Evolutionary conservation across 2,113 vertebrate genomes (phyloP).

Genomic region (Chionomys nivalis): DNA sequence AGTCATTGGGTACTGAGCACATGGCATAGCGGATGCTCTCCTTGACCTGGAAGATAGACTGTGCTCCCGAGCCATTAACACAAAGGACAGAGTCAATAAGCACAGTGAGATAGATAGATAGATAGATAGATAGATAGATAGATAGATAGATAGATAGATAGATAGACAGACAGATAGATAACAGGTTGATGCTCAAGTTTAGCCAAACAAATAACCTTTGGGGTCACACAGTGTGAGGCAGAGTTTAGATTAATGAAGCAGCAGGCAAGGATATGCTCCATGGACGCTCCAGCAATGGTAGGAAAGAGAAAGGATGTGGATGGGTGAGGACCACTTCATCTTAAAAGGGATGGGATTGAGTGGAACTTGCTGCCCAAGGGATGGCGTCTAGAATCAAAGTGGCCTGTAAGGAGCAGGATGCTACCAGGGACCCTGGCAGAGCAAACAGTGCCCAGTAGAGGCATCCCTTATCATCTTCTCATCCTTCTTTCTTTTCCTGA

Average conservation of each 20-base stretch:
- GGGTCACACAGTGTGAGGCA: background rate
- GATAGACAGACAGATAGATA: too few species aligned
- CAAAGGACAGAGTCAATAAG: background rate
- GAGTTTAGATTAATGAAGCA: background rate
- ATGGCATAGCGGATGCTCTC: background rate
- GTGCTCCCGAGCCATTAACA: background rate
- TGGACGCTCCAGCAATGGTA: background rate
- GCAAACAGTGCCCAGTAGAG: rapidly evolving
- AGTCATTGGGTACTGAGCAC: background rate
- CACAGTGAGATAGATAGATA: too few species aligned
- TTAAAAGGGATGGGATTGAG: rapidly evolving
- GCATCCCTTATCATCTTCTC: too few species aligned
- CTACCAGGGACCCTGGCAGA: background rate
- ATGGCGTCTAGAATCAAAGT: too few species aligned
- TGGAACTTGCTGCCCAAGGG: too few species aligned
- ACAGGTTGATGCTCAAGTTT: background rate
- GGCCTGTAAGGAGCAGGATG: too few species aligned
- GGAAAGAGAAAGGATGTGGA: rapidly evolving
- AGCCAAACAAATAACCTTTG: background rate
- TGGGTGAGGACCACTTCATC: rapidly evolving
- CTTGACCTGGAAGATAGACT: background rate
- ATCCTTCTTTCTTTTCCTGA: too few species aligned
- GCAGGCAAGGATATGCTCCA: rapidly evolving
- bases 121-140: too few species aligned
- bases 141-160: too few species aligned